Percentiles rank a stretch among this genome's conserved stretches.
Evolutionary conservation across 2,888 invertebrate genomes (phyloP).

Genomic region (Mythimna pallens): DNA sequence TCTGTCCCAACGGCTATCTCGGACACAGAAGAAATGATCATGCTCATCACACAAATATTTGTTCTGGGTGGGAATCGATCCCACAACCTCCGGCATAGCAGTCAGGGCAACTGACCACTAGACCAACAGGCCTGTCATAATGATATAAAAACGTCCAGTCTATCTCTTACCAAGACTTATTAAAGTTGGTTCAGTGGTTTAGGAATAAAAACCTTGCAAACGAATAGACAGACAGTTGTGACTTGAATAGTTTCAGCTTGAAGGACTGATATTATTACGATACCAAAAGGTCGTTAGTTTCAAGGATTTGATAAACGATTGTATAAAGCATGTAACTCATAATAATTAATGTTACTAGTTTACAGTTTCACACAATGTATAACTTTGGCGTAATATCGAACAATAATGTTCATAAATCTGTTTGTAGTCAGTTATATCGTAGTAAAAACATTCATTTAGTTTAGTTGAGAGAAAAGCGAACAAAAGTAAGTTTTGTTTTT

Average conservation of each 20-base stretch:
- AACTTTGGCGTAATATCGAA: constrained; percentile 15
- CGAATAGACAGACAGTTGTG: neutral
- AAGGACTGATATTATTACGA: constrained; percentile 6
- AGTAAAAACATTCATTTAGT: constrained; percentile 20
- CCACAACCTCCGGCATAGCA: no score
- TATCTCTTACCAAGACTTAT: neutral
- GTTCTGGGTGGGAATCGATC: no score
- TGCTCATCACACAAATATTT: no score
- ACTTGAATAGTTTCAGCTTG: neutral
- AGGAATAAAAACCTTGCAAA: neutral
- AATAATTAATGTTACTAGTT: constrained; percentile 38
- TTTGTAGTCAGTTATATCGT: neutral
- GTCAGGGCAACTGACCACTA: no score
- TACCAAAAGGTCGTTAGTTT: constrained; percentile 20
- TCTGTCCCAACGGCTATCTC: no score
- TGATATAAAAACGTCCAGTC: neutral
- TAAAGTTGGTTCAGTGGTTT: neutral
- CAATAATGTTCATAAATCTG: constrained; percentile 30
- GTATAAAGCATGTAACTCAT: constrained; percentile 16
- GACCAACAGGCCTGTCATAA: no score
- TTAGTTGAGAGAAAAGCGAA: neutral
- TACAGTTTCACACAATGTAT: constrained; percentile 8
- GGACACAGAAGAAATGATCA: no score
- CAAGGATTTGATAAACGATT: constrained; percentile 20
- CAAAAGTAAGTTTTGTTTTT: constrained; percentile 2